Base-by-base conservation (phyloP, 2,797 vertebrate species). In the Petrocephalus schoutedeni region DNA sequence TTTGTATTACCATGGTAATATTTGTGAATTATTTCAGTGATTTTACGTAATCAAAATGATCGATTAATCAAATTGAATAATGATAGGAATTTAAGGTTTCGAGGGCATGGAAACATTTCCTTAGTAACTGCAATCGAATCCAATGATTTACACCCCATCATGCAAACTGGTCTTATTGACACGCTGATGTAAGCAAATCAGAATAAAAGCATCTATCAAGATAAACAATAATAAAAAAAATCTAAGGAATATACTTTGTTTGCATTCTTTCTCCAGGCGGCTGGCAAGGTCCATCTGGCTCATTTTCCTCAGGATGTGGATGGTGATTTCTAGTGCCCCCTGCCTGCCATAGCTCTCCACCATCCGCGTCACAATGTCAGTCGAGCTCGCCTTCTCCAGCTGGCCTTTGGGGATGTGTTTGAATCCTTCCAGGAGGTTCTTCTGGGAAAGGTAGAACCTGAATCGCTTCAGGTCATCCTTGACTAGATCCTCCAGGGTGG, bases 251-350 rank as follows among this genome's bases (percentile, higher is more conserved):
- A 28, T 87, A 87, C 86, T 67, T 49, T 87, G 86, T 54, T 67
- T 67, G 59, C 61, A 9, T 14, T 41, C 5, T 64, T 14, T 71
- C 49, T 87, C 86, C 49, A 87, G 59, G 2, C 45, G 57, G 8
- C 41, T 3, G 49, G 61, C 86, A 4, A 87, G 61, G 10, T 88
- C 77, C 57, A 82, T 23, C 41, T 51, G 87, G 4, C n/a, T 83
- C 87, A 88, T 82, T 57, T 88, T 84, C 74, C 58, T 88, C 56
- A 88, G 87, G 87, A 88, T 88, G n/a, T 88, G 74, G 3, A 88
- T 19, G 3, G 77, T 61, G 41, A 88, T 10, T 23, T 88, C 32
- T 4, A 83, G 56, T 10, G 56, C 87, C 45, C n/a, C 57, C 12
- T 64, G 74, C 6, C 45, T 28, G 57, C 74, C 80, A n/a, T 88